Percentiles rank a stretch among this genome's conserved stretches.
phyloP scores from a whole-genome alignment of 2,113 vertebrate species.

The Orthonyx spaldingii region DNA sequence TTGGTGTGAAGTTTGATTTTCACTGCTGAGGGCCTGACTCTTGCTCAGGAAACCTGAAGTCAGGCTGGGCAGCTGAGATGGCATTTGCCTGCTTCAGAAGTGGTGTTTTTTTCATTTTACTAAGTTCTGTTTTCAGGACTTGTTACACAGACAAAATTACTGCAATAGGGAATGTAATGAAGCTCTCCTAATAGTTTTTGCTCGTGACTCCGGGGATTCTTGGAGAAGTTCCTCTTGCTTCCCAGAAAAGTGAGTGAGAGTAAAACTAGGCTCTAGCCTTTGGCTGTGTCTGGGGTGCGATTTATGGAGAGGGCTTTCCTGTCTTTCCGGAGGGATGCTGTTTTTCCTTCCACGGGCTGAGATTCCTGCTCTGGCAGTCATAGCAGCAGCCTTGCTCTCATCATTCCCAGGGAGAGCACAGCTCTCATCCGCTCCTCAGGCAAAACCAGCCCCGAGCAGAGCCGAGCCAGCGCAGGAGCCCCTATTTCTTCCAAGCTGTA shows the following conservation, averaged over 20 bases:
- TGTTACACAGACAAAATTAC: not conserved
- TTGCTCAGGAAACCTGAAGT: not conserved
- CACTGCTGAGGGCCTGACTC: not conserved
- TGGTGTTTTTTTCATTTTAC: not conserved
- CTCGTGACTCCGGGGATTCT: not conserved
- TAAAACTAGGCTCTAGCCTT: not conserved
- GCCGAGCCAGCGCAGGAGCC: not conserved
- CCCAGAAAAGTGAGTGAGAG: not conserved
- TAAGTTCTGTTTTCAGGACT: not conserved
- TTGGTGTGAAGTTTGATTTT: not conserved
- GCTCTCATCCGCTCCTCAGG: not conserved
- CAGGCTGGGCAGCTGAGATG: not conserved
- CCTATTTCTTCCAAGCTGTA: not conserved
- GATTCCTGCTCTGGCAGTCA: not conserved
- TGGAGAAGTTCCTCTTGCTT: not conserved
- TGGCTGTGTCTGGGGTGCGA: not conserved
- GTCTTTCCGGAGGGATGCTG: not conserved
- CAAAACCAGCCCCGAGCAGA: not conserved
- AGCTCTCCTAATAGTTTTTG: not conserved
- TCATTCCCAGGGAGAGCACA: not conserved
- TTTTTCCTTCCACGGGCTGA: not conserved
- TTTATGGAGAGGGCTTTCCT: not conserved
- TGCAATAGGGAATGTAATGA: not conserved
- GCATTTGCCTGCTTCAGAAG: not conserved
- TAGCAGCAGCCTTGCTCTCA: not conserved